Conservation (phyloP, 2,888 invertebrate genomes). For the Drosophila pegasa region DNA sequence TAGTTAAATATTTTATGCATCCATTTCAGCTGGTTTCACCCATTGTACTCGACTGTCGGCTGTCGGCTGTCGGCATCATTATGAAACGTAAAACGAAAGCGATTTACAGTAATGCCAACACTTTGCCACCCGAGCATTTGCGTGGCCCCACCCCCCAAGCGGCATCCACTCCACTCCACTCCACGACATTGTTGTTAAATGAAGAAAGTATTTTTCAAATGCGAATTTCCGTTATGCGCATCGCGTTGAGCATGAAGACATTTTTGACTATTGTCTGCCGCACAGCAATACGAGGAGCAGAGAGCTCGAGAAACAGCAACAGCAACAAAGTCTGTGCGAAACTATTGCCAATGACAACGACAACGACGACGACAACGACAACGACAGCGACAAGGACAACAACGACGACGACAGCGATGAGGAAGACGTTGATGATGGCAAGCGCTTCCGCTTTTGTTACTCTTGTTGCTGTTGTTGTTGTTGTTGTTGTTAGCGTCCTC, state of each 20-base stretch:
- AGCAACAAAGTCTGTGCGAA: conserved; percentile 72
- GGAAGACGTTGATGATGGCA: conserved; percentile 75
- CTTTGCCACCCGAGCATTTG: conserved; percentile 66
- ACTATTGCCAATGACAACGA: conserved; percentile 78
- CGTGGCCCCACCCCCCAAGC: neutral
- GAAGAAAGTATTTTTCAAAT: conserved; percentile 81
- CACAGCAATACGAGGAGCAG: conserved; percentile 49
- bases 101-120: conserved; percentile 81
- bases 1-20: conserved; percentile 9
- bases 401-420: conserved; percentile 50
- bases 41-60: conserved; percentile 52
- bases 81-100: conserved; percentile 81
- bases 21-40: conserved; percentile 34
- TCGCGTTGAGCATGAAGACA: conserved; percentile 77
- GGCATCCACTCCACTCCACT: conserved; percentile 6
- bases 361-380: conserved; percentile 25
- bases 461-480: conserved; percentile 44
- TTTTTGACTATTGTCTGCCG: conserved; percentile 76
- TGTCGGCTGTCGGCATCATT: conserved; percentile 65
- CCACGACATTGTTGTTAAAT: conserved; percentile 78
- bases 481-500: conserved; percentile 24
- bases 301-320: conserved; percentile 51
- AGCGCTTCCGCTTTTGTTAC: conserved; percentile 68
- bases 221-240: conserved; percentile 80
- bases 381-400: conserved; percentile 27